Percentiles rank a stretch among this genome's conserved stretches.
phyloP scores from a whole-genome alignment of 1,140 invertebrate genomes.

The Propsilocerus akamusi region DNA sequence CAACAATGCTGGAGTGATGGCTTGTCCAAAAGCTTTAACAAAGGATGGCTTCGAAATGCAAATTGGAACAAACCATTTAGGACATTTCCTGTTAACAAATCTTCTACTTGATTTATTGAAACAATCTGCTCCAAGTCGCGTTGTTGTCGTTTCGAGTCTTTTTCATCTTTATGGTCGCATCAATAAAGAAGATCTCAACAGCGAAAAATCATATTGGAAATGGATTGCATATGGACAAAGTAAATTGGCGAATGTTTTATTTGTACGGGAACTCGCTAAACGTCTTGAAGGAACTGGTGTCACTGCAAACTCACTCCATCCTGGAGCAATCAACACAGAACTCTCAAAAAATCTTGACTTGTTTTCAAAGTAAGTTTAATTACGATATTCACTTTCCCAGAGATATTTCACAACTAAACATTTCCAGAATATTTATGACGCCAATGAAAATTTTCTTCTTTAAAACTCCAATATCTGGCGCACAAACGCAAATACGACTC shows the following conservation, averaged over 20 bases:
- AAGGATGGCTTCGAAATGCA: slow-evolving; percentile 67
- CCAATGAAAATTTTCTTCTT: slow-evolving; percentile 24
- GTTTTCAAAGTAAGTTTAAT: slow-evolving; percentile 24
- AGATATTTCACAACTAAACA: slow-evolving; percentile 6
- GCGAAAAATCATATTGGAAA: slow-evolving; percentile 35
- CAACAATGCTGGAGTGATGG: slow-evolving; percentile 80
- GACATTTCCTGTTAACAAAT: slow-evolving; percentile 69
- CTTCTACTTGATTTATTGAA: slow-evolving; percentile 44
- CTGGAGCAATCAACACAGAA: slow-evolving; percentile 54
- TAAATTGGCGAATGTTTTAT: slow-evolving; percentile 60
- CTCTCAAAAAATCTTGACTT: slow-evolving; percentile 41
- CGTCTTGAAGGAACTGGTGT: slow-evolving; percentile 37
- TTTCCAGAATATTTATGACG: slow-evolving; percentile 12
- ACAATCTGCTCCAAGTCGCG: slow-evolving; percentile 31
- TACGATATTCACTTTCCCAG: slow-evolving; percentile 12
- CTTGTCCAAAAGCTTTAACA: slow-evolving; percentile 39
- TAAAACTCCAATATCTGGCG: slow-evolving; percentile 46
- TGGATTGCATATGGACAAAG: slow-evolving; percentile 42
- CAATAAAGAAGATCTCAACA: slow-evolving; percentile 49
- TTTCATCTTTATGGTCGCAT: slow-evolving; percentile 34
- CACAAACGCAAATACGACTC: slow-evolving; percentile 64
- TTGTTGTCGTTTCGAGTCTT: slow-evolving; percentile 21
- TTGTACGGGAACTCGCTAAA: slow-evolving; percentile 38
- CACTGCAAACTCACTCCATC: slow-evolving; percentile 48
- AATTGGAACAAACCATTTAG: slow-evolving; percentile 58